phyloP scores from a whole-genome alignment of 2,113 vertebrate species.

The Amia ocellicauda region DNA sequence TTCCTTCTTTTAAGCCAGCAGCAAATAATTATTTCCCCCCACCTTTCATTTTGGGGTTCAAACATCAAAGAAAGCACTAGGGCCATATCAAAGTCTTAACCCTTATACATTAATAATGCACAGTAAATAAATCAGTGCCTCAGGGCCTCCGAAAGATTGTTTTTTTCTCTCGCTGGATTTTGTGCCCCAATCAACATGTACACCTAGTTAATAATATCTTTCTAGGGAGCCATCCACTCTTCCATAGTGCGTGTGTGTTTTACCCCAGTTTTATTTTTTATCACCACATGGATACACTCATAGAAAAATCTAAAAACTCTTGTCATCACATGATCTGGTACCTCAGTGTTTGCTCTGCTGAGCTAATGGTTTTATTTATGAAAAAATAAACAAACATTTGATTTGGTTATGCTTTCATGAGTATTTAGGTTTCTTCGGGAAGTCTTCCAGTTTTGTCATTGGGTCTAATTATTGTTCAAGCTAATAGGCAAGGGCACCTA shows the following conservation, averaged over 20 bases:
- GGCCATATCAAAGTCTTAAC: constrained; percentile 67
- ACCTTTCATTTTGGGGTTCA: constrained; percentile 20
- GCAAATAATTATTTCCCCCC: constrained; percentile 10
- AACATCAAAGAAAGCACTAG: constrained; percentile 53
- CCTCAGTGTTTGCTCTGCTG: no score
- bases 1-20: constrained; percentile 15
- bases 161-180: constrained; percentile 40
- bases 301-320: no score
- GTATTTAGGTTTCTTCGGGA: no score
- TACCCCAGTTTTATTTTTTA: neutral
- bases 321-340: no score
- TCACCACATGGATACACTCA: neutral
- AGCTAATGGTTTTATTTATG: no score
- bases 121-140: constrained; percentile 64
- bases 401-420: no score
- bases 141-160: constrained; percentile 46
- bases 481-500: no score
- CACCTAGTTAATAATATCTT: constrained; percentile 35
- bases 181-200: constrained; percentile 38
- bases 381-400: no score
- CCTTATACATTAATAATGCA: constrained; percentile 64
- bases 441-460: no score
- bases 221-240: constrained; percentile 9
- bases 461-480: no score
- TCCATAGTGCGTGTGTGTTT: constrained; percentile 2